Base-by-base conservation (phyloP, 2,888 invertebrate genomes). In the Apodemia duryi region DNA sequence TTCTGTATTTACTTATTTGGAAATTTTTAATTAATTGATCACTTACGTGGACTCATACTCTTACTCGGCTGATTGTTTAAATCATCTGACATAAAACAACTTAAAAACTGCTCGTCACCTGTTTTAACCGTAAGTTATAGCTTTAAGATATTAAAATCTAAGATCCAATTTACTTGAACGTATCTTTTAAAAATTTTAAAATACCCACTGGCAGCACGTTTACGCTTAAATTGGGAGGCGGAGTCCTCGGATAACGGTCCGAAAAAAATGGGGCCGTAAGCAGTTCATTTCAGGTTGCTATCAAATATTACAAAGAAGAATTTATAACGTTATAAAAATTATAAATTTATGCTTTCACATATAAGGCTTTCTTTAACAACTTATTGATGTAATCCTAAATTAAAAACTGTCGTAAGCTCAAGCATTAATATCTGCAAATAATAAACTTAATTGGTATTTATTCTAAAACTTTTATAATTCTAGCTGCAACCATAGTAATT, bases 141-240 rank as follows among this genome's bases (percentile, higher is more conserved):
- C 60, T 60, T 60, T n/a, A 35, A 60, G 35, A 60, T 60, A 60
- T 60, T 60, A 35, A 21, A 60, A 60, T 60, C 60, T 35, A 60
- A 35, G 60, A 35, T 60, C 60, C 60, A 60, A 35, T 60, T 60
- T 60, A 60, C 60, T 35, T 60, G 60, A 13, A 60, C 35, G 60
- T 13, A 60, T 35, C 60, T 60, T 60, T 60, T 13, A 60, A 35
- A 35, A 60, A n/a, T 35, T 60, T 60, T 35, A 35, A 60, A 60
- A 60, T 60, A 60, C 60, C 60, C 60, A 60, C 60, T 32, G 60
- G n/a, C 60, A 60, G 60, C 32, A 35, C 35, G n/a, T 35, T 60
- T 60, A 35, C 60, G 32, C 63, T 71, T 68, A 72, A 73, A 72
- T 72, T 71, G 72, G 70, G 66, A 68, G 73, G 72, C 72, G 72